These are phyloP conservation scores for Ptilodon capucinus DNA, from an alignment of 2,888 invertebrate species.

Conservation along the genomic window DNA sequence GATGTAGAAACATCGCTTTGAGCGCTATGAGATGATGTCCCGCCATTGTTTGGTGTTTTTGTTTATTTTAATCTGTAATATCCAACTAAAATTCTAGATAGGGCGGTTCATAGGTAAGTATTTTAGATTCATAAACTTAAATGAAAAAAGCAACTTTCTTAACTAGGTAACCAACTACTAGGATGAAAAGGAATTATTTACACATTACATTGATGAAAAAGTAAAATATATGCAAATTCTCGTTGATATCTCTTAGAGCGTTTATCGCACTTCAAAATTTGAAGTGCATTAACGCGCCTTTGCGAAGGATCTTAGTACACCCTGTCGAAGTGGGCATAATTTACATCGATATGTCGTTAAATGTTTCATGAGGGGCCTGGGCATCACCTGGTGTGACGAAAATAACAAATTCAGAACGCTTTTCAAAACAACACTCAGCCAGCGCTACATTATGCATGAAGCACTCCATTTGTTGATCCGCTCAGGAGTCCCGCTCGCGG, in stretches of 20 bases:
- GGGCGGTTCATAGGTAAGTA: too few species aligned
- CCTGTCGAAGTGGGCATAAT: conserved; percentile 18
- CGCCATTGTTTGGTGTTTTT: conserved; percentile 8
- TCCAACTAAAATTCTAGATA: too few species aligned
- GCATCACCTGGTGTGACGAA: conserved; percentile 79
- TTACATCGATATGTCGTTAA: conserved; percentile 69
- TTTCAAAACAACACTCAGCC: conserved; percentile 81
- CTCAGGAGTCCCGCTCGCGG: conserved; percentile 79
- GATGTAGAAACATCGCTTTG: conserved; percentile 64
- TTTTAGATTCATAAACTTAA: too few species aligned
- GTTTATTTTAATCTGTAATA: not conserved
- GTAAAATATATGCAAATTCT: too few species aligned
- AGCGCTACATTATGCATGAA: conserved; percentile 81
- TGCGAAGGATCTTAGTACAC: conserved; percentile 8
- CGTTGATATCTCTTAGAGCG: too few species aligned
- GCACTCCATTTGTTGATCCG: conserved; percentile 82
- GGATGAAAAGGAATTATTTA: too few species aligned
- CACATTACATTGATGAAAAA: too few species aligned
- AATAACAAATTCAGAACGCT: conserved; percentile 81
- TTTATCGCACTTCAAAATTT: too few species aligned
- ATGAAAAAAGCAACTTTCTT: too few species aligned
- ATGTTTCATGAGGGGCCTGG: conserved; percentile 75
- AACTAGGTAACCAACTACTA: too few species aligned
- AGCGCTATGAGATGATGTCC: conserved; percentile 38
- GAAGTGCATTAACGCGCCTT: not conserved